These are phyloP conservation scores for Eumaeus atala DNA, from an alignment of 1,140 invertebrate species.

Conservation along the genomic window DNA sequence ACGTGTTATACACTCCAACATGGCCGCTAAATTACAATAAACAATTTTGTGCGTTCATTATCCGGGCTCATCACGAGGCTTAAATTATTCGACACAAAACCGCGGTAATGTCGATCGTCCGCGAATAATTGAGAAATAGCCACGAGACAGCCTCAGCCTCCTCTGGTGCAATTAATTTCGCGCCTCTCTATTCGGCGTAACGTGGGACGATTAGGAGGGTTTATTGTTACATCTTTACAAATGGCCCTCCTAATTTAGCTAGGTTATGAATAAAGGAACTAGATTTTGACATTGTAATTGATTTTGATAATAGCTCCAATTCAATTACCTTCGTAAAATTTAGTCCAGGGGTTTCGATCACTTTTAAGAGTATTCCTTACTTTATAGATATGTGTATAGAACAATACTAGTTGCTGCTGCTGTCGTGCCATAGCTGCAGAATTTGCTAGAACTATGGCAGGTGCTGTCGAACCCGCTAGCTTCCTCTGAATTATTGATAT, in stretches of 20 bases:
- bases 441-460: no score
- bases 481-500: no score
- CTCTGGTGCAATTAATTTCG: constrained; percentile 59
- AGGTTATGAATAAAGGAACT: not conserved
- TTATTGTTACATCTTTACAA: constrained; percentile 30
- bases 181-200: constrained; percentile 46
- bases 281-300: no score
- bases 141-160: constrained; percentile 48
- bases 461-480: no score
- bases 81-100: constrained; percentile 64
- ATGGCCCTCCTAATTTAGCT: constrained; percentile 17
- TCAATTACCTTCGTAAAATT: no score
- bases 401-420: no score
- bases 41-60: constrained; percentile 67
- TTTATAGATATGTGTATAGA: no score
- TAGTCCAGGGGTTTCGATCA: no score
- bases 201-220: constrained; percentile 36
- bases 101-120: constrained; percentile 61
- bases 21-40: constrained; percentile 65
- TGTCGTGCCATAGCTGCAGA: no score
- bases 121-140: constrained; percentile 66
- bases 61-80: constrained; percentile 53
- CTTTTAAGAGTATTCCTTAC: no score
- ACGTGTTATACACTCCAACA: constrained; percentile 57
- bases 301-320: no score